phyloP scores from a whole-genome alignment of 2,113 vertebrate species.

The Pangasianodon hypophthalmus region DNA sequence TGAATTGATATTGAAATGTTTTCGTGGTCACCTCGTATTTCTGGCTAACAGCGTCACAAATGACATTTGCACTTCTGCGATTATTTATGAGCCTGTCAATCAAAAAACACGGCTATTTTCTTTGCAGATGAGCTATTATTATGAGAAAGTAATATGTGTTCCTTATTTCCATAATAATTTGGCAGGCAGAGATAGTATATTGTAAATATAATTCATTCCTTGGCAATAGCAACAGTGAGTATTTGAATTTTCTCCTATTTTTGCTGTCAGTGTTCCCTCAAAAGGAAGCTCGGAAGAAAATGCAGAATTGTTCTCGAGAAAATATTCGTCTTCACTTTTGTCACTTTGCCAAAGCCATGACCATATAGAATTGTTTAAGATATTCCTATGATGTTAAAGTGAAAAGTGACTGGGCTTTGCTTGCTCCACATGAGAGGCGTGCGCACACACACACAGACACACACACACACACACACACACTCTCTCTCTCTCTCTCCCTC shows the following conservation, averaged over 20 bases:
- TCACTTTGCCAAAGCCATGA: conserved; percentile 1
- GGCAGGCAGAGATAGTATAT: background rate
- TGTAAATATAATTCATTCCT: background rate
- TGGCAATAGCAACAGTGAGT: background rate
- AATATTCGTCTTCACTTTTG: background rate
- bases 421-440: conserved; percentile 1
- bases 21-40: background rate
- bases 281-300: conserved; percentile 1
- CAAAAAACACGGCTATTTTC: background rate
- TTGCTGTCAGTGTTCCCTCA: background rate
- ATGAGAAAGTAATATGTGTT: background rate
- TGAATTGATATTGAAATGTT: conserved; percentile 7
- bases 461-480: no score
- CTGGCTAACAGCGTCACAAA: background rate
- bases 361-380: conserved; percentile 11
- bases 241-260: background rate
- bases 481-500: background rate
- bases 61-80: conserved; percentile 6
- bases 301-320: background rate
- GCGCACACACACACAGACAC: no score
- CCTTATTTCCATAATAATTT: conserved; percentile 23
- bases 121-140: background rate
- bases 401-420: background rate
- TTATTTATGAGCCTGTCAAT: conserved; percentile 26
- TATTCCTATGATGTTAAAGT: conserved; percentile 32